Base-by-base conservation (phyloP, 2,113 vertebrate species). In the Odocoileus virginianus region DNA sequence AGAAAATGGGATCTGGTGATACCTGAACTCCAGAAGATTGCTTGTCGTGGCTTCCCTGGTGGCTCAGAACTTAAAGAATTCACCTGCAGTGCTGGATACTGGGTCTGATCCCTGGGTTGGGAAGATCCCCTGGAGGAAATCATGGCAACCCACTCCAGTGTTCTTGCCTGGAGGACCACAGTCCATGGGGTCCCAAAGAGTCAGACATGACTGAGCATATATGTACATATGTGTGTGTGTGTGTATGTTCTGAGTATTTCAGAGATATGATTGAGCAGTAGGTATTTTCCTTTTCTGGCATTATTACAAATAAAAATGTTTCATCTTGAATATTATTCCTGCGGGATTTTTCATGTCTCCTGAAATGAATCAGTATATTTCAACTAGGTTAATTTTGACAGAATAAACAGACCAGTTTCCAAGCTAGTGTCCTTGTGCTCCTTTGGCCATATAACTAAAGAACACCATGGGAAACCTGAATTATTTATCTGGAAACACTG, bases 1-100 rank as follows among this genome's bases (percentile, higher is more conserved):
- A 98, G 96, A 98, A 98, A 93, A 97, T 98, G 97, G 98, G 87
- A 96, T 98, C 98, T 98, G 92, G 95, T 97, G 92, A 64, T 97
- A 52, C 92, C 97, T 97, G 97, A 94, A 97, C 98, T 43, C 47
- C 98, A 96, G 93, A 98, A 97, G 97, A 93, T 97, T 98, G 94
- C 98, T 98, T 97, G 94, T 98, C 97, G 98, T 98, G 96, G 57
- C 52, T 98, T 97, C 33, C 67, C 57, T 27, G n/a, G 17, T 71
- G 17, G 67, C n/a, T 74, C 67, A 74, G 67, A 74, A 10, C 19
- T 74, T 74, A 23, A 74, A 74, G 67, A 71, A 74, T 74, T 36
- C n/a, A 40, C n/a, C 67, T 74, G n/a, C n/a, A 74, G 6, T 74
- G n/a, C 67, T 74, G 67, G 67, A 71, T 74, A 74, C n/a, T 74